Evolutionary conservation across 23 tunicate genomes (phyloP), one percentile per base, ranked within the genome.

Genomic region (Ciona savignyi): DNA sequence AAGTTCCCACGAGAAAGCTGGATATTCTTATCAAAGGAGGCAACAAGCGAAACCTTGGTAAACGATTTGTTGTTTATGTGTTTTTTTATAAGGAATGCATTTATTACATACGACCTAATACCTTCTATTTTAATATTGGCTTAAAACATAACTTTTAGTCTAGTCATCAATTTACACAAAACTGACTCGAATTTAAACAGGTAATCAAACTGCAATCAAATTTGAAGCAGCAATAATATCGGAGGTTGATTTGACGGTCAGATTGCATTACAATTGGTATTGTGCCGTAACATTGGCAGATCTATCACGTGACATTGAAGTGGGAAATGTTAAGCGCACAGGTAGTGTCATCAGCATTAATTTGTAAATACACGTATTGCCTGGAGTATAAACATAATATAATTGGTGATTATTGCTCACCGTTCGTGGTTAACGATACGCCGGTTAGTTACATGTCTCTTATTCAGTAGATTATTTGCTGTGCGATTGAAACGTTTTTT

Each of bases 1-100:
- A 63, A 25, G 28, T 63, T 63, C 67, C 67, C 28, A 25, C 28
- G 67, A 63, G 67, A 63, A 63, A 63, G 24, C 28, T 63, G 26
- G 26, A 63, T 11, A 25, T 63, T 63, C 28, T n/a, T 63, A n/a
- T 63, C 26, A 63, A 63, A 25, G 28, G 28, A n/a, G 67, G 67
- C 26, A 25, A 63, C 28, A n/a, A 63, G 28, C 26, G 67, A 63
- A 4, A 63, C 15, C 26, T 63, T 63, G 67, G 67, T 63, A 22
- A 63, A 20, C 20, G 15, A 11, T 15, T 49, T 15, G 61, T 49
- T 49, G n/a, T n/a, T n/a, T n/a, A n/a, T n/a, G n/a, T n/a, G n/a
- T n/a, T n/a, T n/a, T n/a, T n/a, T n/a, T n/a, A 6, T 9, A 6
- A 15, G 15, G 56, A 42, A 6, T 42, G 56, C 56, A 9, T 42